Evolutionary conservation across 2,797 vertebrate species (phyloP), one percentile per base, ranked within the genome.

Genomic region (Microcaecilia unicolor): DNA sequence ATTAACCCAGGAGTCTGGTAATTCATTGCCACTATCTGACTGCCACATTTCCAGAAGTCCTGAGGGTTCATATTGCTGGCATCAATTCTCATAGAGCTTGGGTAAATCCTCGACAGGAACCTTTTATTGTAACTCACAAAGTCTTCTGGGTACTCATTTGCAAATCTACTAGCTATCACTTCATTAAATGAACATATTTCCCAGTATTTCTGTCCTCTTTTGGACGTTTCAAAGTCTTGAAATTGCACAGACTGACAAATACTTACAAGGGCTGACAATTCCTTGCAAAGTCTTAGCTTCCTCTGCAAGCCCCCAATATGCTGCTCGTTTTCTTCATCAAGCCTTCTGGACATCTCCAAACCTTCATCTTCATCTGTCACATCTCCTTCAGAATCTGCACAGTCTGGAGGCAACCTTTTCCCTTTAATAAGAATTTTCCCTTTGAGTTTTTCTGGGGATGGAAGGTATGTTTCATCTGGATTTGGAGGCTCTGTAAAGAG

Each of bases 51-150:
- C 92, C 92, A 93, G 66, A 93, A 95, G 53, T 93, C 92, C 74
- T 95, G 92, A 3, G 91, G 92, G 65, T 95, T 93, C 86, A 93
- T 89, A 67, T 95, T 95, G 74, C 91, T 93, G 64, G 92, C 87
- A 6, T 93, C 91, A 4, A 95, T 93, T 51, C 92, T 83, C 91
- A 93, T 90, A 10, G 90, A 87, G 37, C 88, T 93, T 40, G 92
- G 91, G 64, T 87, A 92, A 18, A 95, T 38, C 8, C 86, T 79
- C 11, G 92, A 93, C 12, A 95, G 76, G 67, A 92, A 90, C 31
- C 86, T 75, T 42, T 95, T 95, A 67, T 93, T 95, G 48, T 91
- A 93, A 58, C 80, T 86, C 23, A 95, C 92, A 74, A 92, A 89
- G 64, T 93, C 92, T 10, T 91, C 90, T 1, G 92, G 91, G 46